A percentile compares a stretch with the other conserved stretches of the same genome.
Evolutionary conservation across 2,888 invertebrate genomes (phyloP).

Genomic region (Shargacucullia verbasci): DNA sequence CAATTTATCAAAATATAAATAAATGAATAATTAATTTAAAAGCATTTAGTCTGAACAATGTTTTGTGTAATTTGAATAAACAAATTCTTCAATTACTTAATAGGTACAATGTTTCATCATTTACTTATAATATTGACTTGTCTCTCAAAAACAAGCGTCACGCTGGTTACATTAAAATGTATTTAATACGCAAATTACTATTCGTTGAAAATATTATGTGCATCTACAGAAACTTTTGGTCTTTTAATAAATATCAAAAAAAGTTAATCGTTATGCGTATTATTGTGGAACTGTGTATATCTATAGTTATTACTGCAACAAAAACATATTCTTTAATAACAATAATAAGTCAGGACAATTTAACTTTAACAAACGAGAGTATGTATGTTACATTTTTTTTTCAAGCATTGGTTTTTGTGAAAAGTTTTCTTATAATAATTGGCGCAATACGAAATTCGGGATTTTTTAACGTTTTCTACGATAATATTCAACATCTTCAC

Average conservation of each 20-base stretch:
- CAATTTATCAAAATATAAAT: too few relatives aligned
- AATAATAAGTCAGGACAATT: too few relatives aligned
- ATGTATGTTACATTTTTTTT: background rate
- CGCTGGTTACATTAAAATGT: constrained; percentile 2
- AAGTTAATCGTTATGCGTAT: background rate
- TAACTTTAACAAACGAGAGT: too few relatives aligned
- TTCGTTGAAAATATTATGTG: constrained; percentile 9
- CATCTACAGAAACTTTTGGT: constrained; percentile 11
- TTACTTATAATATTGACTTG: too few relatives aligned
- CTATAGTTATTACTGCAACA: background rate
- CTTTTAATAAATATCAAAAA: background rate
- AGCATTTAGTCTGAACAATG: too few relatives aligned
- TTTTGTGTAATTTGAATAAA: too few relatives aligned
- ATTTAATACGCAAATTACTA: constrained; percentile 1
- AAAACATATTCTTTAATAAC: background rate
- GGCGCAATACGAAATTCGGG: background rate
- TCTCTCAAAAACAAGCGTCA: too few relatives aligned
- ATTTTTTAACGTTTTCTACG: background rate
- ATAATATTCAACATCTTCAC: background rate
- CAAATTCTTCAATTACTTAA: too few relatives aligned
- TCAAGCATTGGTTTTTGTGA: background rate
- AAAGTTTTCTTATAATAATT: background rate
- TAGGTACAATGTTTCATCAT: too few relatives aligned
- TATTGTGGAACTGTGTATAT: constrained; percentile 1
- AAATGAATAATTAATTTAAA: too few relatives aligned